A percentile compares a stretch with the other conserved stretches of the same genome.
Conservation (phyloP, 1,140 invertebrate species). For the Leptonema lineaticorne region DNA sequence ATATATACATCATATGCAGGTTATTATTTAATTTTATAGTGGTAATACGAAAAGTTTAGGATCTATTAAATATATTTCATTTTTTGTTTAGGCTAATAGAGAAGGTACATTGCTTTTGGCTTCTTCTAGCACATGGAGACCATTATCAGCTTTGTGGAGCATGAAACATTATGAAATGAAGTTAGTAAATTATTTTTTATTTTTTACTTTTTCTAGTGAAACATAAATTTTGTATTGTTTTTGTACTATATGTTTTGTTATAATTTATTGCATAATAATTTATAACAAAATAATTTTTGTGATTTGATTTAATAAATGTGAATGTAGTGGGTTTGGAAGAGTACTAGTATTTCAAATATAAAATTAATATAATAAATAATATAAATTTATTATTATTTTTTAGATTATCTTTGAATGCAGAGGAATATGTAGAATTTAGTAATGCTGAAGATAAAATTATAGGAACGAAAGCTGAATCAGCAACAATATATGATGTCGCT, state of each 20-base stretch:
- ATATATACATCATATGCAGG: constrained; percentile 78
- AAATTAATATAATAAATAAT: too few relatives aligned
- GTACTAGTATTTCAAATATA: not conserved
- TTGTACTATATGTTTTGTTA: not conserved
- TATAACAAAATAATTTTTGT: too few relatives aligned
- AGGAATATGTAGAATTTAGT: constrained; percentile 90
- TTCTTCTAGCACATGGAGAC: constrained; percentile 75
- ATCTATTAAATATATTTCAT: not conserved
- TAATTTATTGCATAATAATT: too few relatives aligned
- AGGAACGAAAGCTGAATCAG: constrained; percentile 74
- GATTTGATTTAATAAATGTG: not conserved
- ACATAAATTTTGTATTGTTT: not conserved
- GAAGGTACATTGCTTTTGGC: constrained; percentile 81
- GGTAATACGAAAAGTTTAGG: not conserved
- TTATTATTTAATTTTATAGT: constrained; percentile 39
- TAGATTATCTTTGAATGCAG: constrained; percentile 58
- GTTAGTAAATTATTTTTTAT: constrained; percentile 43
- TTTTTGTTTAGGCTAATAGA: constrained; percentile 47
- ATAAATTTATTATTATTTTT: not conserved
- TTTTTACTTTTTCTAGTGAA: not conserved
- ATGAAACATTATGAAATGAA: constrained; percentile 72
- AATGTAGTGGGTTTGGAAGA: not conserved
- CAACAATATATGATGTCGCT: constrained; percentile 82
- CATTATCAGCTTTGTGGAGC: constrained; percentile 84
- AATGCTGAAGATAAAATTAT: constrained; percentile 86